Conservation (phyloP, 2,888 invertebrate genomes). For the Strigamia maritima region DNA sequence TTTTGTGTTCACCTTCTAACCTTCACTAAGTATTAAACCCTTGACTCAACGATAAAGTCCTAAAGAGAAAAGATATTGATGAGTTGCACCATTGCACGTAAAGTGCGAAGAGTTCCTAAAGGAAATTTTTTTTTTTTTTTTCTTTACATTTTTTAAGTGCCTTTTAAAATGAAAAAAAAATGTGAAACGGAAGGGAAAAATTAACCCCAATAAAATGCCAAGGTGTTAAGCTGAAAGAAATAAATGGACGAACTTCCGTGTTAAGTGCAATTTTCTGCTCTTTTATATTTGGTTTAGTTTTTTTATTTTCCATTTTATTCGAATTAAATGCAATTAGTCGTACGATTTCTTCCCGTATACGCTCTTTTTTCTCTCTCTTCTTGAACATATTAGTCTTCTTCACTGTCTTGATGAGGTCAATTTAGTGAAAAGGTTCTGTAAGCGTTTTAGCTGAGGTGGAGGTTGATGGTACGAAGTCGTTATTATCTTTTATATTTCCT, state of each 20-base stretch:
- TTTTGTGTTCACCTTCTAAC: not conserved
- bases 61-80: not conserved
- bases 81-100: not conserved
- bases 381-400: not conserved
- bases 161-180: not conserved
- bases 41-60: not conserved
- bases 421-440: not conserved
- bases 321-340: not conserved
- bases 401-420: not conserved
- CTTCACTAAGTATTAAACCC: not conserved
- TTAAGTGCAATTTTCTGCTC: not conserved
- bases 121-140: not conserved
- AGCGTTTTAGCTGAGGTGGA: not conserved
- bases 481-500: constrained; percentile 13
- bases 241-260: not conserved
- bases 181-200: not conserved
- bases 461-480: not conserved
- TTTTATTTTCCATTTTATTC: not conserved
- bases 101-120: constrained; percentile 3
- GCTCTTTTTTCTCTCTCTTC: not conserved
- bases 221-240: not conserved
- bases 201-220: not conserved
- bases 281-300: constrained; percentile 8
- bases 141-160: not conserved
- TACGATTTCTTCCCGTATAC: not conserved